phyloP scores from a whole-genome alignment of 2,888 invertebrate genomes.

The Ischnura elegans region DNA sequence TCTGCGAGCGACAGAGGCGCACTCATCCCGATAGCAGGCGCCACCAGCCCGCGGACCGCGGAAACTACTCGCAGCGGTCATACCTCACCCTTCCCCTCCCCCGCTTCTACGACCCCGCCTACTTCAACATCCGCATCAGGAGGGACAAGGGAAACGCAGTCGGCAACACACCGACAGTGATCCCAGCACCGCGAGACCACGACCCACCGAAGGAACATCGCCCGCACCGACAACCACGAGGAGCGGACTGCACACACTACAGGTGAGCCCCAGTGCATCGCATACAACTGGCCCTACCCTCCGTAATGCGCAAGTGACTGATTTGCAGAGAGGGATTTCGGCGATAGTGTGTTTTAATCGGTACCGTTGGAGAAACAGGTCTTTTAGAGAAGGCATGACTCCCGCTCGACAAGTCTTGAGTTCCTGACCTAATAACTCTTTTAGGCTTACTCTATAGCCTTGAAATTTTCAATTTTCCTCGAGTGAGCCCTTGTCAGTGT shows the following conservation, averaged over 20 bases:
- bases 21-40: background rate
- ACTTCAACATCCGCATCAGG: background rate
- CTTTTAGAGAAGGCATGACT: no score
- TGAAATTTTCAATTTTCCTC: no score
- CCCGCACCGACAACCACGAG: background rate
- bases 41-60: background rate
- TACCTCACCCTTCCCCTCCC: background rate
- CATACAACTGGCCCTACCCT: background rate
- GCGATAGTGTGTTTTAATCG: no score
- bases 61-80: background rate
- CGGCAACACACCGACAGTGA: background rate
- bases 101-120: constrained; percentile 17
- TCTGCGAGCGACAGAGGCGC: background rate
- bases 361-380: no score
- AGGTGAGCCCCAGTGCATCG: background rate
- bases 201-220: background rate
- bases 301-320: background rate
- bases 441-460: no score
- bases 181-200: background rate
- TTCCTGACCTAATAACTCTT: no score
- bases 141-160: background rate
- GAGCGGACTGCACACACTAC: background rate
- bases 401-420: no score
- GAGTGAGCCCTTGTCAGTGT: no score
- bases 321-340: background rate